Base-by-base conservation (phyloP, 2,888 invertebrate genomes). In the Lasioglossum malachurum region DNA sequence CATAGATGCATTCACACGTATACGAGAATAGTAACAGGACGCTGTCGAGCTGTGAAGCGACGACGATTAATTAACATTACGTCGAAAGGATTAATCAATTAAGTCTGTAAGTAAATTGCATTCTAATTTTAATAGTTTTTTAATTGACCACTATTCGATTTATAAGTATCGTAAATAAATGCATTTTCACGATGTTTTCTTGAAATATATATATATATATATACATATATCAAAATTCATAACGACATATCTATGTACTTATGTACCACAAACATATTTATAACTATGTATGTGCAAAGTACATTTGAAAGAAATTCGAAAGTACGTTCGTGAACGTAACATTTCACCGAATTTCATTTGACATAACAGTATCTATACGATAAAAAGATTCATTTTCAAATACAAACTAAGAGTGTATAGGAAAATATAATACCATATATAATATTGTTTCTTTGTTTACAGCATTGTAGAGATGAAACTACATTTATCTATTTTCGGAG, bases 291-390 rank as follows among this genome's bases (percentile, higher is more conserved):
- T 41, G 41, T 41, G 41, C 12, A 44, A 44, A 46, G 14, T 46
- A 46, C 46, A 46, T 46, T 46, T 16, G 16, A 46, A 14, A 27
- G 12, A 60, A 69, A 78, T 74, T 69, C 64, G n/a, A 53, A 27
- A 14, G 64, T 49, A 78, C 69, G 75, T 78, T 64, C 8, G 31
- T 16, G 60, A 31, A 69, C 57, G 57, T 74, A 82, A 41, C 19
- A 74, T 57, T 78, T 46, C 23, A 49, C 10, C 75, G 78, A 78
- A 82, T 75, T 78, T 82, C n/a, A 75, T 27, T 44, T 44, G n/a
- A 44, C 5, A 19, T 3, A 23, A 23, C 10, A 23, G 10, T 53
- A 53, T 53, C 2, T 3, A 23, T n/a, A 8, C 53, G 12, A 57
- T 57, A 57, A 57, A 57, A 57, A 57, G 4, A 57, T 57, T n/a